A percentile compares a stretch with the other conserved stretches of the same genome.
These are phyloP conservation scores for Nudaria mundana DNA, from an alignment of 2,888 invertebrate genomes.

Conservation along the genomic window DNA sequence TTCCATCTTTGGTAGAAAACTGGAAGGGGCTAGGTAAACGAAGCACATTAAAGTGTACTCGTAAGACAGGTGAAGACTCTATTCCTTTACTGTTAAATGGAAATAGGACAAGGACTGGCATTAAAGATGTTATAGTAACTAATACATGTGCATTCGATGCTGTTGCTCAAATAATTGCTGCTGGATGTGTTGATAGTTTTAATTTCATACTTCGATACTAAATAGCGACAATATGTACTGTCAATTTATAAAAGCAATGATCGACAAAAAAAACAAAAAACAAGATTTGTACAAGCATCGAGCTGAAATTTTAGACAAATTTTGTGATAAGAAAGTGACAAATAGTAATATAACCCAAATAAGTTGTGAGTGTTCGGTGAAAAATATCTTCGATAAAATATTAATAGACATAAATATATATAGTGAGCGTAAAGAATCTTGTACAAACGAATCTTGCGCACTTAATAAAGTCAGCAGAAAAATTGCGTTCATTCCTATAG, in stretches of 20 bases:
- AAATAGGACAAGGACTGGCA: background rate
- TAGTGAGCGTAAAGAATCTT: no score
- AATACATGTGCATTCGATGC: conserved; percentile 3
- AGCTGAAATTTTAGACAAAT: background rate
- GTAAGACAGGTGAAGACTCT: background rate
- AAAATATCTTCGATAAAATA: background rate
- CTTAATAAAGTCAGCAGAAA: background rate
- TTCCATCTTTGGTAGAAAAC: background rate
- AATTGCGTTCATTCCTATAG: background rate
- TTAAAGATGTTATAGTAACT: background rate
- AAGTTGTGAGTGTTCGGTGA: background rate
- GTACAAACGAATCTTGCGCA: background rate
- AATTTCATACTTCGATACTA: background rate
- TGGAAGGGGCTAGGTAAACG: background rate
- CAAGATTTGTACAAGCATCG: background rate
- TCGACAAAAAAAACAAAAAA: background rate
- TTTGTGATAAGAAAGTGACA: background rate
- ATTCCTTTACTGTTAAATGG: background rate
- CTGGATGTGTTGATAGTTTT: background rate
- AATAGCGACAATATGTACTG: conserved; percentile 3
- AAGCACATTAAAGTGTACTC: background rate
- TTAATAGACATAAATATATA: background rate
- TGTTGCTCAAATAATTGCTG: background rate
- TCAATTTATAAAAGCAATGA: background rate
- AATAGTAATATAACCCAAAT: background rate